Conservation (phyloP, 2,888 invertebrate species). For the Tetragnatha montana region DNA sequence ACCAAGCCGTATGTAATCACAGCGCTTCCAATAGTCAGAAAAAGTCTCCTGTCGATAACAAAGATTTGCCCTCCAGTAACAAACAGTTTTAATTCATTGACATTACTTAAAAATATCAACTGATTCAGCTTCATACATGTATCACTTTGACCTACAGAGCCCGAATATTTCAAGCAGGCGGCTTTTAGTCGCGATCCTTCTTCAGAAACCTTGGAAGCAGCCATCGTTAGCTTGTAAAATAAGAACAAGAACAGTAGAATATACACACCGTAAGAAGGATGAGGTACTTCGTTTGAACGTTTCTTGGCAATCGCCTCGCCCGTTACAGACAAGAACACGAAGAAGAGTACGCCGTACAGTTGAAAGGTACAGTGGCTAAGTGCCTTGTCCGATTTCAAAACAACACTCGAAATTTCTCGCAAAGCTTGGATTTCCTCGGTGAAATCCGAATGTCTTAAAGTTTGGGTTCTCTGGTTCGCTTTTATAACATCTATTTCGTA, state of each 20-base stretch:
- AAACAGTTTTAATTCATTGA: not conserved
- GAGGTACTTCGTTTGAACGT: not conserved
- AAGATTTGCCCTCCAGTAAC: conserved; percentile 6
- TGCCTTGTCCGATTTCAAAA: not conserved
- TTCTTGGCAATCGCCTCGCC: not conserved
- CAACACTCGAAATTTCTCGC: not conserved
- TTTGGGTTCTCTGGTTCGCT: not conserved
- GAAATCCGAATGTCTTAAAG: not conserved
- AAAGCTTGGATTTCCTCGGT: not conserved
- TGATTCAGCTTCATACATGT: not conserved
- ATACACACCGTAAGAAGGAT: not conserved
- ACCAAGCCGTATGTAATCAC: conserved; percentile 9
- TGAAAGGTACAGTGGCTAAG: not conserved
- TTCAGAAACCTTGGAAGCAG: not conserved
- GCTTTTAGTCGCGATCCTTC: not conserved
- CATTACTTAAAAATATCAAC: not conserved
- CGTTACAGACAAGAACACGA: not conserved
- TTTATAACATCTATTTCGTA: not conserved
- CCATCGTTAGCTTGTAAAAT: not conserved
- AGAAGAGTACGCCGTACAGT: not conserved
- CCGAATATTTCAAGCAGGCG: not conserved
- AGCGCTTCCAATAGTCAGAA: not conserved
- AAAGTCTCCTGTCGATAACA: not conserved
- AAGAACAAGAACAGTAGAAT: not conserved
- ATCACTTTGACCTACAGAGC: not conserved